Conservation (phyloP, 2,113 vertebrate species). For the Rhombomys opimus region DNA sequence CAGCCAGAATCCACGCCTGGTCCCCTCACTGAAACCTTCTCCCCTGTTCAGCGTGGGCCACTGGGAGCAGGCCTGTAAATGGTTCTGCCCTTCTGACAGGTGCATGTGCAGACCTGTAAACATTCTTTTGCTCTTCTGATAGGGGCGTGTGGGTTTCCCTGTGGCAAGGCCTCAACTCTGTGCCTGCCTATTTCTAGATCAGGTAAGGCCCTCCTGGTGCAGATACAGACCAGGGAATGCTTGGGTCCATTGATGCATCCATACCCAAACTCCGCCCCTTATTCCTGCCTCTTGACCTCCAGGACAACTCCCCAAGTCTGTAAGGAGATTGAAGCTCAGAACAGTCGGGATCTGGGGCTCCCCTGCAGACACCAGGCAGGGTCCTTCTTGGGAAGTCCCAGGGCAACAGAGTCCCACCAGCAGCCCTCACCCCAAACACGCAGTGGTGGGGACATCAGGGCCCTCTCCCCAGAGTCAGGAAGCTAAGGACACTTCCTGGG, state of each 20-base stretch:
- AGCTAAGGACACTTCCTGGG: too few relatives aligned
- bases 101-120: background rate
- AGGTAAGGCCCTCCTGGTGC: background rate
- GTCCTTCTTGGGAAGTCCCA: background rate
- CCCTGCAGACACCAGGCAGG: background rate
- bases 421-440: background rate
- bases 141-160: background rate
- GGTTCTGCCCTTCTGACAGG: rapidly evolving
- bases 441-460: rapidly evolving
- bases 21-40: too few relatives aligned
- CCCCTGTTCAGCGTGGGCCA: background rate
- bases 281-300: background rate
- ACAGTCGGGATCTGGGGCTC: background rate
- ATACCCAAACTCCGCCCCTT: background rate
- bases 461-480: background rate
- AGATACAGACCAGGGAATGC: background rate
- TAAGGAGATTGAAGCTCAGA: background rate
- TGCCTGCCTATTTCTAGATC: background rate
- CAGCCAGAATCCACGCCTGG: rapidly evolving
- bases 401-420: background rate
- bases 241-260: background rate
- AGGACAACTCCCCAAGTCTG: background rate
- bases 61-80: background rate
- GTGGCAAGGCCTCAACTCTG: background rate
- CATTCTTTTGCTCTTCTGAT: rapidly evolving